These are phyloP conservation scores for Pseudomyrmex pallidus DNA, from an alignment of 1,140 invertebrate species.

Conservation along the genomic window DNA sequence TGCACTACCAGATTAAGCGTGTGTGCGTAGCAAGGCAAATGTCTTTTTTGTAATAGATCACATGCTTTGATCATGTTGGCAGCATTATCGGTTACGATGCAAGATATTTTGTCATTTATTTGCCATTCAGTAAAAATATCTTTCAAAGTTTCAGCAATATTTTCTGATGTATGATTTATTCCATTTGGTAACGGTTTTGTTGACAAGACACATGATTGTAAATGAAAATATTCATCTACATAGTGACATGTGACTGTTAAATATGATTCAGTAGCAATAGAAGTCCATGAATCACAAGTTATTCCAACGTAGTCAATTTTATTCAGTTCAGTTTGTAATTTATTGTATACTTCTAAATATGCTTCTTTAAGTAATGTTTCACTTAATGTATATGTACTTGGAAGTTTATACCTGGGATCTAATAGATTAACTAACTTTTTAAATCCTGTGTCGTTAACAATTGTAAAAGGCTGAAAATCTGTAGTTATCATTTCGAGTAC, in stretches of 20 bases:
- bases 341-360: background rate
- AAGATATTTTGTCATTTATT: conserved; percentile 3
- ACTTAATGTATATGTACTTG: background rate
- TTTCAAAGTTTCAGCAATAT: conserved; percentile 1
- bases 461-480: background rate
- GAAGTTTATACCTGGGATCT: background rate
- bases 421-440: background rate
- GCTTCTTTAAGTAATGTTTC: background rate
- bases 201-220: background rate
- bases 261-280: conserved; percentile 4
- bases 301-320: background rate
- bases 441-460: background rate
- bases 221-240: background rate
- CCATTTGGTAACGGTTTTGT: background rate
- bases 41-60: background rate
- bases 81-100: background rate
- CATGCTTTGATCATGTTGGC: background rate
- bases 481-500: background rate
- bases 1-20: background rate
- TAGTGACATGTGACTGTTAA: background rate
- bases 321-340: background rate
- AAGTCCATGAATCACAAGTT: background rate
- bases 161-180: background rate
- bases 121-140: background rate
- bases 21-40: background rate